Evolutionary conservation across 2,797 vertebrate genomes (phyloP).

Genomic region (Pelochelys cantorii): DNA sequence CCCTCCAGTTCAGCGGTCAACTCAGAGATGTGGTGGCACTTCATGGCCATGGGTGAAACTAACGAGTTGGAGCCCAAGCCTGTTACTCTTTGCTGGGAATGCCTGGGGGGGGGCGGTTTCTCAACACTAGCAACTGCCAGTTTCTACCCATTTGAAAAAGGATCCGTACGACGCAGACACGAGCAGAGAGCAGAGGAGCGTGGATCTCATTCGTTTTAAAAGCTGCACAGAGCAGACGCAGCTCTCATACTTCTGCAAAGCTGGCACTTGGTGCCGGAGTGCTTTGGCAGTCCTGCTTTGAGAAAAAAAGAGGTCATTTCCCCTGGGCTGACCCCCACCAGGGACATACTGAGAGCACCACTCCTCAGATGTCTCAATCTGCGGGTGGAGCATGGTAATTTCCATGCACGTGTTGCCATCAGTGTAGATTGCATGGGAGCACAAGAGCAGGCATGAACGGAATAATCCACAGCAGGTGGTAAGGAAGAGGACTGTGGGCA

Average conservation of each 20-base stretch:
- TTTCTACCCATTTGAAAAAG: background rate
- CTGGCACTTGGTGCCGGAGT: background rate
- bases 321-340: background rate
- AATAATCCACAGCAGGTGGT: background rate
- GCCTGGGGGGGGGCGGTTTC: background rate
- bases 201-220: background rate
- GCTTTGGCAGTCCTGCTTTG: background rate
- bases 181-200: background rate
- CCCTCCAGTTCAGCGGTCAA: background rate
- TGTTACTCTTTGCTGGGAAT: background rate
- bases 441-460: conserved; percentile 11
- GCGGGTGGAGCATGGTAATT: background rate
- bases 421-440: background rate
- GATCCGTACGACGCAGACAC: background rate
- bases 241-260: background rate
- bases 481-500: conserved; percentile 30
- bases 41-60: background rate
- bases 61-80: background rate
- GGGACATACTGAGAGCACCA: background rate
- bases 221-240: background rate
- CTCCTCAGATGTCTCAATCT: conserved; percentile 1
- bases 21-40: background rate
- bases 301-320: background rate
- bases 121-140: background rate
- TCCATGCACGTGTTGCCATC: background rate